Base-by-base conservation (phyloP, 1,140 invertebrate genomes). In the Araneus ventricosus region DNA sequence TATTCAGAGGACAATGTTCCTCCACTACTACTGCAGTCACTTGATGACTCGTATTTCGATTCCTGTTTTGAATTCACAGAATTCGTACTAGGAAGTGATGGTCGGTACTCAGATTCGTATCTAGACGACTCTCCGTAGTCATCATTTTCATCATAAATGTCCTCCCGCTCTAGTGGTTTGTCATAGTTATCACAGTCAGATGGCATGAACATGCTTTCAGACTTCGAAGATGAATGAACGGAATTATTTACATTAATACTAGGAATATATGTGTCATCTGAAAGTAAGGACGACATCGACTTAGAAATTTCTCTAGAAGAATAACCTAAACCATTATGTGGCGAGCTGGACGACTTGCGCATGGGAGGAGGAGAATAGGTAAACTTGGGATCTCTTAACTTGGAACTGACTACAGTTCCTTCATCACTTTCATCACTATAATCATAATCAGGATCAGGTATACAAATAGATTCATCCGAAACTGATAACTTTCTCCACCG, bases 401-500 rank as follows among this genome's bases (percentile, higher is more conserved):
- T 93, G 4, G 27, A 57, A 24, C 52, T 75, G 7, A 88, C 41
- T 22, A 93, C 92, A 67, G 86, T 89, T 57, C 24, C 75, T 39
- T 89, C 92, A 85, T 93, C 92, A 88, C 92, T 93, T 4, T 88
- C 86, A 41, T 93, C 92, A 84, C 82, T 90, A 39, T 89, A 70
- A 61, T 93, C 93, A 79, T 93, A 93, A 90, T 93, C 93, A 22
- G 93, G 93, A 75, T 93, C 93, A 59, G 93, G 93, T 41, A 93
- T 93, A 75, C 88, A 86, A 10, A 90, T 59, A 4, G 87, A 80
- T 45, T 93, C 92, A n/a, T 93, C 87, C 10, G 92, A 93, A 5
- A 63, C 75, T 27, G 92, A 93, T 82, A 92, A n/a, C 17, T 87
- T 86, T 63, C 86, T 75, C 92, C 92, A 93, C 24, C 45, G 20